A percentile compares a stretch with the other conserved stretches of the same genome.
These are phyloP conservation scores for Rhinoderma darwinii DNA, from an alignment of 2,113 vertebrate species.

Conservation along the genomic window DNA sequence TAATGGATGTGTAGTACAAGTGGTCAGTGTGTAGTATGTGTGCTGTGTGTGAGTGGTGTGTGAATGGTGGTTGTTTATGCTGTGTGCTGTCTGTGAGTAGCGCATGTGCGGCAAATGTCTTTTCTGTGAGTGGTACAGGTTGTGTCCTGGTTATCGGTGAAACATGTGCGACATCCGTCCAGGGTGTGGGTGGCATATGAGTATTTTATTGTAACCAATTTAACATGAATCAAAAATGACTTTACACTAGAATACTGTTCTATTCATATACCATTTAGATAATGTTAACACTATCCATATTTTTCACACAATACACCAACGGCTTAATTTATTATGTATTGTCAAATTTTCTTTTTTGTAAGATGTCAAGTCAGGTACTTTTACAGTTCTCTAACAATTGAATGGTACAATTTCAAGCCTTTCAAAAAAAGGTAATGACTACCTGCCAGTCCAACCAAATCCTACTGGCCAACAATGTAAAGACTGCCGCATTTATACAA, in stretches of 20 bases:
- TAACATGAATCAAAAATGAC: neutral
- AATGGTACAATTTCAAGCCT: constrained; percentile 57
- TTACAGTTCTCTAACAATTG: constrained; percentile 59
- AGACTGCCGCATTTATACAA: constrained; percentile 67
- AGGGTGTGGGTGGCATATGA: too few species aligned
- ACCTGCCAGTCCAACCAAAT: constrained; percentile 63
- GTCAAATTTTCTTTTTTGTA: neutral
- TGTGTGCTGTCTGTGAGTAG: too few species aligned
- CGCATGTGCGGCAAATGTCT: too few species aligned
- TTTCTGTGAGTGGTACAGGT: too few species aligned
- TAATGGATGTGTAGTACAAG: too few species aligned
- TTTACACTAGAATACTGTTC: neutral
- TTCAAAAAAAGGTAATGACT: constrained; percentile 66
- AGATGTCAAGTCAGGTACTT: constrained; percentile 59
- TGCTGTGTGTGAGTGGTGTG: too few species aligned
- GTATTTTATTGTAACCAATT: too few species aligned
- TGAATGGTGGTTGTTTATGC: too few species aligned
- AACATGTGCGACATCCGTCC: too few species aligned
- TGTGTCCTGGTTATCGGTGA: too few species aligned
- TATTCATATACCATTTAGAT: neutral
- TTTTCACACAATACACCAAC: neutral
- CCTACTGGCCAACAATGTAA: constrained; percentile 68
- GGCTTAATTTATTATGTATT: neutral
- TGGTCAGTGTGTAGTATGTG: too few species aligned
- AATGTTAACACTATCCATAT: neutral